phyloP scores from a whole-genome alignment of 2,888 invertebrate genomes.

The Agrotis exclamationis region DNA sequence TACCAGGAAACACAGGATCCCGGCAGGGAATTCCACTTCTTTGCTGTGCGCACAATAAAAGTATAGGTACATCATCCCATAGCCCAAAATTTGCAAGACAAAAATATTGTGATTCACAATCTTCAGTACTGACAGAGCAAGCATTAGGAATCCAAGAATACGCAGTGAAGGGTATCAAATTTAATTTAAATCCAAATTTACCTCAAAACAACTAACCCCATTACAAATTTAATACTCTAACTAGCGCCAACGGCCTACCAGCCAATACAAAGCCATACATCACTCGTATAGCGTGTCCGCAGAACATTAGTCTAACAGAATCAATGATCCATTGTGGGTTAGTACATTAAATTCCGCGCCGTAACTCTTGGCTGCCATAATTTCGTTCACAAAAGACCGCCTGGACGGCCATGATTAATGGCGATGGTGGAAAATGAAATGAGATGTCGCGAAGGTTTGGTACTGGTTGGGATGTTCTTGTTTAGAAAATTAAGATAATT shows the following conservation, averaged over 20 bases:
- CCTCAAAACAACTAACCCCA: conserved; percentile 27
- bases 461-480: conserved; percentile 7
- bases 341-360: conserved; percentile 79
- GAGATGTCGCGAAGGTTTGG: conserved; percentile 62
- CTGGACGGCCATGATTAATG: conserved; percentile 81
- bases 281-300: conserved; percentile 71
- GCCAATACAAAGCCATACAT: conserved; percentile 63
- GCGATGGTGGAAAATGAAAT: conserved; percentile 74
- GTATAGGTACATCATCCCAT: too few species aligned
- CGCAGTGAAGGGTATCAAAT: too few species aligned
- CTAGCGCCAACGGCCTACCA: conserved; percentile 33
- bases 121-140: too few species aligned
- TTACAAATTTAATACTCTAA: conserved; percentile 33
- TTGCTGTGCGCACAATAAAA: too few species aligned
- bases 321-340: conserved; percentile 80
- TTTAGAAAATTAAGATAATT: conserved; percentile 3
- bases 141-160: too few species aligned
- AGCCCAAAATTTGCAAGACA: too few species aligned
- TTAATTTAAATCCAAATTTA: background rate
- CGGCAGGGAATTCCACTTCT: too few species aligned
- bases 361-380: conserved; percentile 79
- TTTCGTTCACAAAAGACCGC: conserved; percentile 81
- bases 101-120: too few species aligned
- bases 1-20: too few species aligned
- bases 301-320: conserved; percentile 78